Evolutionary conservation across 2,888 invertebrate genomes (phyloP).

Genomic region (Crematogaster levior): DNA sequence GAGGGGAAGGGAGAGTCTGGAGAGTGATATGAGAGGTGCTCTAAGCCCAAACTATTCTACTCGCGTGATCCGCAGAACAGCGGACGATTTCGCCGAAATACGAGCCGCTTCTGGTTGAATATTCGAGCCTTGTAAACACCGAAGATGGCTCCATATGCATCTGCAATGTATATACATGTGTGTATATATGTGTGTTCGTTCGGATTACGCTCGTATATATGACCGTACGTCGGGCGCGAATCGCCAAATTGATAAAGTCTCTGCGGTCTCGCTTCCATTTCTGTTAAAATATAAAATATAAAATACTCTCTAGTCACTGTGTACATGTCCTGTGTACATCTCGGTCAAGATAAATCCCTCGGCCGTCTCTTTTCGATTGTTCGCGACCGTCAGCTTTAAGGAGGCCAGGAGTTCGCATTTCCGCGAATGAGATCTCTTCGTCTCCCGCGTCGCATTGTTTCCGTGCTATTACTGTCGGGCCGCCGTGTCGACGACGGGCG

Average conservation of each 20-base stretch:
- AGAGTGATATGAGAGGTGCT: not conserved
- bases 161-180: not conserved
- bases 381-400: conserved; percentile 35
- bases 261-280: not conserved
- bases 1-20: not conserved
- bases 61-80: conserved; percentile 21
- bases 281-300: conserved; percentile 1
- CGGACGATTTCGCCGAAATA: conserved; percentile 25
- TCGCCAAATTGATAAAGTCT: conserved; percentile 26
- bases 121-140: conserved; percentile 45
- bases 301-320: not conserved
- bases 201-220: not conserved
- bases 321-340: not conserved
- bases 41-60: conserved; percentile 15
- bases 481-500: conserved; percentile 37
- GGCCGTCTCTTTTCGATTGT: not conserved
- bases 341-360: not conserved
- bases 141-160: conserved; percentile 4
- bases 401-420: conserved; percentile 23
- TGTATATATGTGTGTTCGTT: not conserved
- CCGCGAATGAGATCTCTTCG: conserved; percentile 39
- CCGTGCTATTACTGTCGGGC: conserved; percentile 43
- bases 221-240: not conserved
- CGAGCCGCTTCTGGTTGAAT: conserved; percentile 27
- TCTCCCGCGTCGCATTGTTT: conserved; percentile 47